A percentile compares a stretch with the other conserved stretches of the same genome.
These are phyloP conservation scores for Emydura subglobosa DNA, from an alignment of 2,113 vertebrate species.

Conservation along the genomic window DNA sequence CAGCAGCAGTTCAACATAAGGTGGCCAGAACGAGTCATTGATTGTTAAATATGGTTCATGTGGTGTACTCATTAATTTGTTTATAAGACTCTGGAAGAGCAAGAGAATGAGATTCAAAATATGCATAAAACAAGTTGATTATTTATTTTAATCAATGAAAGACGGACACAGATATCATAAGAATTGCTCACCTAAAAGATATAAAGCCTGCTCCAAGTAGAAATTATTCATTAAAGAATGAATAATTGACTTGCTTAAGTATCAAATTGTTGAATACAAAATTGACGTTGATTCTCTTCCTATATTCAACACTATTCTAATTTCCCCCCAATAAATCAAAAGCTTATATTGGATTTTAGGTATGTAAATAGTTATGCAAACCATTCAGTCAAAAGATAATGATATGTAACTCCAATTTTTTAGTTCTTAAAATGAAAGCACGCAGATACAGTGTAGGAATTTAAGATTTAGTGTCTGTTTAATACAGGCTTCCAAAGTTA, in stretches of 20 bases:
- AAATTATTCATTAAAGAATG: neutral
- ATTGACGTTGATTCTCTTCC: neutral
- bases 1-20: conserved; percentile 92
- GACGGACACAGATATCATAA: neutral
- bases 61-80: conserved; percentile 82
- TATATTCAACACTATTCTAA: neutral
- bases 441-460: neutral
- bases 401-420: neutral
- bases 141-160: conserved; percentile 13
- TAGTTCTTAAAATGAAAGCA: neutral
- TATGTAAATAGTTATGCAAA: neutral
- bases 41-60: conserved; percentile 90
- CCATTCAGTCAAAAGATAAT: neutral
- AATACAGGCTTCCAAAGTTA: neutral
- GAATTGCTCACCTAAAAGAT: neutral
- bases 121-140: neutral
- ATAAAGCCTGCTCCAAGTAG: neutral
- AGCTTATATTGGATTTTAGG: neutral
- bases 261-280: neutral
- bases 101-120: conserved; percentile 11
- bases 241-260: neutral
- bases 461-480: neutral
- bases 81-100: conserved; percentile 86
- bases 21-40: conserved; percentile 88
- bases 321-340: neutral